phyloP scores from a whole-genome alignment of 2,113 vertebrate species.

The Catharus minimus region DNA sequence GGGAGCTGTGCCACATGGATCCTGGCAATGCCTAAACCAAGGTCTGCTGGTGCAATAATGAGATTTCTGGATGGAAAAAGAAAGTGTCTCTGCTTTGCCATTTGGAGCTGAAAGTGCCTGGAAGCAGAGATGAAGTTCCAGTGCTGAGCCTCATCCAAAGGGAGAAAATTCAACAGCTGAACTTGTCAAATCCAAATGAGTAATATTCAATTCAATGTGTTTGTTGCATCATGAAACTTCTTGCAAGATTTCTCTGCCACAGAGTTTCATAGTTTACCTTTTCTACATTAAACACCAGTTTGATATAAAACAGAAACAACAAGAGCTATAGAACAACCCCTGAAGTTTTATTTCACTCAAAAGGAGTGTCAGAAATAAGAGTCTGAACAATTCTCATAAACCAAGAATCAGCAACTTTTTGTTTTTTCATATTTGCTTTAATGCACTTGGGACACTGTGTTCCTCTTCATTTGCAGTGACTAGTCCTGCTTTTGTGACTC shows the following conservation, averaged over 20 bases:
- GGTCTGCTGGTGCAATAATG: neutral
- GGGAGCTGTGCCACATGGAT: rapidly evolving
- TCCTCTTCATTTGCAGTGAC: neutral
- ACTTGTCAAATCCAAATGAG: neutral
- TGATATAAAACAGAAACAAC: neutral
- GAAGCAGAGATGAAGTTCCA: neutral
- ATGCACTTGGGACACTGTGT: neutral
- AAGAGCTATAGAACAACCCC: neutral
- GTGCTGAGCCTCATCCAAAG: neutral
- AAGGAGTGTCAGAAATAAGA: neutral
- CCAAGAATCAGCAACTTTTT: neutral
- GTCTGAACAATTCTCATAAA: neutral
- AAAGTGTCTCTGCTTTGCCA: neutral
- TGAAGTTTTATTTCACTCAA: neutral
- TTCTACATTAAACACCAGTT: neutral
- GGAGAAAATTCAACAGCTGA: neutral
- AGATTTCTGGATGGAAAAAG: neutral
- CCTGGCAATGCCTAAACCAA: neutral
- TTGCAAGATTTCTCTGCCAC: neutral
- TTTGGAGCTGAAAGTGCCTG: neutral
- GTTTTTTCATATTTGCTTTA: neutral
- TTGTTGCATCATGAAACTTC: neutral
- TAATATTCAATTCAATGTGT: neutral
- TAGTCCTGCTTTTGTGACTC: neutral
- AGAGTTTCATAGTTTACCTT: neutral